These are phyloP conservation scores for Tor tambroides DNA, from an alignment of 2,113 vertebrate species.

Conservation along the genomic window DNA sequence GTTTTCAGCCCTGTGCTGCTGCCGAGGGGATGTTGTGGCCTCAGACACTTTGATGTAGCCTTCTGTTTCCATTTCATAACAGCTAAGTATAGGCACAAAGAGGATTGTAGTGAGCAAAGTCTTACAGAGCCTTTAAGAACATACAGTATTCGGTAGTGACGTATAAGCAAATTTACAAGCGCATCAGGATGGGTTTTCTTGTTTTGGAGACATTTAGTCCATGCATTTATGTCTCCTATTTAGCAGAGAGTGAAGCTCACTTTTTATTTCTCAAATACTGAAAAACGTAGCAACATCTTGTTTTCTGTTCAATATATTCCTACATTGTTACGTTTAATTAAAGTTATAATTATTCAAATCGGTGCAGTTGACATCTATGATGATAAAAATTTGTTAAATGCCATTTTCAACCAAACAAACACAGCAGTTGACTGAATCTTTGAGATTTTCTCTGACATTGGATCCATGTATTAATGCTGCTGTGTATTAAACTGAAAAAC, in stretches of 20 bases:
- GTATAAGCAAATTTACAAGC: constrained; percentile 12
- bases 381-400: not conserved
- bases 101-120: not conserved
- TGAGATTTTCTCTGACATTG: constrained; percentile 3
- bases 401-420: constrained; percentile 36
- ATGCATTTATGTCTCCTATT: not conserved
- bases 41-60: not conserved
- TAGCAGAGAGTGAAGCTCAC: not conserved
- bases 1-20: constrained; percentile 60
- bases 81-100: constrained; percentile 64
- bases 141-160: not conserved
- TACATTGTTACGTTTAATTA: not conserved
- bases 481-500: constrained; percentile 8
- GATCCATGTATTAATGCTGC: constrained; percentile 59
- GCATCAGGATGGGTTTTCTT: not conserved
- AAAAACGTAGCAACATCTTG: not conserved
- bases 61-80: constrained; percentile 59
- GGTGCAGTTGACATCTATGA: not conserved
- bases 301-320: not conserved
- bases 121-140: not conserved
- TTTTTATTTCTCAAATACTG: not conserved
- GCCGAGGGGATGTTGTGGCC: constrained; percentile 51
- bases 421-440: constrained; percentile 51
- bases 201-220: constrained; percentile 9
- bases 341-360: not conserved